A percentile compares a stretch with the other conserved stretches of the same genome.
Evolutionary conservation across 2,888 invertebrate genomes (phyloP).

Genomic region (Argyra leucocephala): DNA sequence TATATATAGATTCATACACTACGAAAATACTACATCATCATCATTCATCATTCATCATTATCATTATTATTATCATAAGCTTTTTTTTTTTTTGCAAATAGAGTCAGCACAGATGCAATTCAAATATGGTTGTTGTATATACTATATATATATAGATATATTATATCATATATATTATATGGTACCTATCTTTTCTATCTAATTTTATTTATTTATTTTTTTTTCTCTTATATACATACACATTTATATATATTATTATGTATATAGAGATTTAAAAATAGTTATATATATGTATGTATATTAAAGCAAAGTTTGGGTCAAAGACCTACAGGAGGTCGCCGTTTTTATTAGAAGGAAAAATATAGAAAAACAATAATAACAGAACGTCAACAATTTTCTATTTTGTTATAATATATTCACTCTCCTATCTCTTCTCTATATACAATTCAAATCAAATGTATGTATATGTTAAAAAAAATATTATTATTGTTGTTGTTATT

Average conservation of each 20-base stretch:
- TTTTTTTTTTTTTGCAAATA: no score
- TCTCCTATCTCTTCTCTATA: background rate
- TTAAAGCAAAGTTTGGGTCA: constrained; percentile 32
- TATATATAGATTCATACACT: background rate
- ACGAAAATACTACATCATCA: no score
- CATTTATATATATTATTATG: background rate
- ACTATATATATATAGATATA: background rate
- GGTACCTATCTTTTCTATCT: no score
- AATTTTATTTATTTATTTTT: no score
- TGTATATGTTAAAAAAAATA: no score
- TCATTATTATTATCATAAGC: no score
- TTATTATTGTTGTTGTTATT: no score
- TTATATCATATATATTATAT: no score
- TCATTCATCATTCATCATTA: no score
- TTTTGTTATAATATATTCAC: background rate
- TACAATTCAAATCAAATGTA: no score
- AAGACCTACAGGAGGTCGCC: constrained; percentile 44
- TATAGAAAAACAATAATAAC: background rate
- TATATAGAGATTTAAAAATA: no score
- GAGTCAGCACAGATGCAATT: no score
- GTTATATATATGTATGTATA: background rate
- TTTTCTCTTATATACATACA: background rate
- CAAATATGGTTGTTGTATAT: background rate
- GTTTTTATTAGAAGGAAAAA: constrained; percentile 13
- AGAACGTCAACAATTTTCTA: background rate